These are phyloP conservation scores for Lepus americanus DNA, from an alignment of 2,113 vertebrate genomes.

Conservation along the genomic window DNA sequence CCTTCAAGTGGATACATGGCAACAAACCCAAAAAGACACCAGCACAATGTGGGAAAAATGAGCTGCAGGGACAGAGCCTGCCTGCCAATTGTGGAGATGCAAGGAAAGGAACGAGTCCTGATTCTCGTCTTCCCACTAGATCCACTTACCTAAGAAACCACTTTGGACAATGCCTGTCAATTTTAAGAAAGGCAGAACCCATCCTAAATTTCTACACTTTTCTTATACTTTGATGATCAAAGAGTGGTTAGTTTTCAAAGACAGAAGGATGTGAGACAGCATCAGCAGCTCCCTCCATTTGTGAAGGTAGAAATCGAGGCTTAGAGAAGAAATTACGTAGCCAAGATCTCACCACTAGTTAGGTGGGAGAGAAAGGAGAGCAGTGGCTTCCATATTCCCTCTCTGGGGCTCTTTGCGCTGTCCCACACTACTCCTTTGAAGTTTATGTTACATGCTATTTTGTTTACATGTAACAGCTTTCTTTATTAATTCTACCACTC, in stretches of 20 bases:
- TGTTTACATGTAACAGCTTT: conserved; percentile 35
- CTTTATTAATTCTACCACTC: conserved; percentile 50
- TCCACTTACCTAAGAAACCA: conserved; percentile 6
- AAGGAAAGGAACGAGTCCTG: neutral
- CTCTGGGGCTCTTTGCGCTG: neutral
- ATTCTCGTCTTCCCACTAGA: conserved; percentile 30
- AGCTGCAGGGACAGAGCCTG: conserved; percentile 25
- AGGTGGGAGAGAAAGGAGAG: neutral
- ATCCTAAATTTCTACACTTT: neutral
- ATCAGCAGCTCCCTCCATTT: neutral
- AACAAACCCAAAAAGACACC: conserved; percentile 54
- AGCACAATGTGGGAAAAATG: conserved; percentile 22
- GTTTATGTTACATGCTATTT: neutral
- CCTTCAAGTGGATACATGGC: conserved; percentile 45
- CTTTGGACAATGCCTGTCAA: neutral
- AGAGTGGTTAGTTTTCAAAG: neutral
- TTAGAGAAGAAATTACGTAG: conserved; percentile 8
- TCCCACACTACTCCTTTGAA: neutral
- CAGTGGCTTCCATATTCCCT: neutral
- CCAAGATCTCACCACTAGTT: neutral
- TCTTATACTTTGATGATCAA: conserved; percentile 13
- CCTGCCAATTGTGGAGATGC: neutral
- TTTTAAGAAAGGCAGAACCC: neutral
- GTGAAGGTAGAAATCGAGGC: neutral
- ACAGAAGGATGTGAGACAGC: neutral